These are phyloP conservation scores for Cheirogaleus medius DNA, from an alignment of 2,113 vertebrate species.

Conservation along the genomic window DNA sequence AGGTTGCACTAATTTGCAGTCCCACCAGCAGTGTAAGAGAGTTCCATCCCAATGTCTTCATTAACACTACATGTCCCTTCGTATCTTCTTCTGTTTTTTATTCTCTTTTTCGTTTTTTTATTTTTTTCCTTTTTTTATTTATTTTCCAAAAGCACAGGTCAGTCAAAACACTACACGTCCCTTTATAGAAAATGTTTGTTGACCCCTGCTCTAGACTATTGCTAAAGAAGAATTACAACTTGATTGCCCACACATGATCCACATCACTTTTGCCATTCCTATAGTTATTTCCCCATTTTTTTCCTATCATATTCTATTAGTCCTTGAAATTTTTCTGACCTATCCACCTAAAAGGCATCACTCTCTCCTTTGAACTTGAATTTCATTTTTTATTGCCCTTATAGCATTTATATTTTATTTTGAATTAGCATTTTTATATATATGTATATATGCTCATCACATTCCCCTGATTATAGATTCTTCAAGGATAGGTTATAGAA, in stretches of 20 bases:
- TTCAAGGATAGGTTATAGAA: neutral
- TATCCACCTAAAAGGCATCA: neutral
- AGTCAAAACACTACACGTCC: no score
- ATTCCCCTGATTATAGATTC: neutral
- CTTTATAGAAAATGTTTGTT: neutral
- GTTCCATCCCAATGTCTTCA: neutral
- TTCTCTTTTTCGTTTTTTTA: no score
- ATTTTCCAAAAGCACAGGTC: no score
- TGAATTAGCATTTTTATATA: neutral
- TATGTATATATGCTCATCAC: neutral
- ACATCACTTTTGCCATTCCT: neutral
- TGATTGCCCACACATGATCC: neutral
- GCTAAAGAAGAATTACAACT: neutral
- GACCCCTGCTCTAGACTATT: neutral
- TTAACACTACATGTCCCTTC: neutral
- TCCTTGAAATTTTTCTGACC: neutral
- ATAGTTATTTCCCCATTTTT: neutral
- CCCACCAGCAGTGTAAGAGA: no score
- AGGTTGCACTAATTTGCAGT: no score
- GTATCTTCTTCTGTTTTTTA: no score
- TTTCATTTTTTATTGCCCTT: neutral
- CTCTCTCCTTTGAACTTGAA: neutral
- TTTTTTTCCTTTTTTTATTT: no score
- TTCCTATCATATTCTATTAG: neutral
- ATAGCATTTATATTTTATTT: neutral